These are phyloP conservation scores for Melanaphis sacchari DNA, from an alignment of 1,140 invertebrate genomes.

Conservation along the genomic window DNA sequence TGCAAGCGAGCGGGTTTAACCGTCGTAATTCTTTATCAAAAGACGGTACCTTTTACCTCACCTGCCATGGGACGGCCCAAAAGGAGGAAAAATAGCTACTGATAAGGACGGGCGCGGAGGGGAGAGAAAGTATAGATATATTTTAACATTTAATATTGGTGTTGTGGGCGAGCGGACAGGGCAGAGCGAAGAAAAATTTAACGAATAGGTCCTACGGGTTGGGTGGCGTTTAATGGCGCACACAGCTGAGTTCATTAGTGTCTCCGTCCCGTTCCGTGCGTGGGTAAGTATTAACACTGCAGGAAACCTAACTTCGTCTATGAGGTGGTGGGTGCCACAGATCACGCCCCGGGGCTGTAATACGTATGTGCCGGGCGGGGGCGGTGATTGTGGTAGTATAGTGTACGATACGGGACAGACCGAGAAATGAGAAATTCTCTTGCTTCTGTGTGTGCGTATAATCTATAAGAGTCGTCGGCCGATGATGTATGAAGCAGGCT, in stretches of 20 bases:
- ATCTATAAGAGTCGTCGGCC: constrained; percentile 10
- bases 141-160: background rate
- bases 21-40: constrained; percentile 54
- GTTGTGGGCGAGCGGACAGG: background rate
- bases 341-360: background rate
- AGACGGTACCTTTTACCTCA: constrained; percentile 46
- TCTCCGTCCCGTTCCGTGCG: background rate
- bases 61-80: background rate
- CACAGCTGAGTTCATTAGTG: constrained; percentile 46
- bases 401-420: background rate
- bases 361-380: background rate
- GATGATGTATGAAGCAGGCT: constrained; percentile 51
- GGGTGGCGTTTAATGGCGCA: constrained; percentile 37
- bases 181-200: constrained; percentile 44
- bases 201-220: constrained; percentile 50
- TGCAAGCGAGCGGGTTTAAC: constrained; percentile 6
- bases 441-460: background rate
- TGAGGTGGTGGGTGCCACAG: background rate
- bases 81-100: background rate
- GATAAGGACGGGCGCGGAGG: background rate
- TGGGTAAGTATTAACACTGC: constrained; percentile 31
- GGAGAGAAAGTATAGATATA: background rate
- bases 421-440: constrained; percentile 9
- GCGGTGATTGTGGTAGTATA: background rate
- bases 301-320: constrained; percentile 40